phyloP scores from a whole-genome alignment of 2,888 invertebrate species.

The Melangyna quadrimaculata region DNA sequence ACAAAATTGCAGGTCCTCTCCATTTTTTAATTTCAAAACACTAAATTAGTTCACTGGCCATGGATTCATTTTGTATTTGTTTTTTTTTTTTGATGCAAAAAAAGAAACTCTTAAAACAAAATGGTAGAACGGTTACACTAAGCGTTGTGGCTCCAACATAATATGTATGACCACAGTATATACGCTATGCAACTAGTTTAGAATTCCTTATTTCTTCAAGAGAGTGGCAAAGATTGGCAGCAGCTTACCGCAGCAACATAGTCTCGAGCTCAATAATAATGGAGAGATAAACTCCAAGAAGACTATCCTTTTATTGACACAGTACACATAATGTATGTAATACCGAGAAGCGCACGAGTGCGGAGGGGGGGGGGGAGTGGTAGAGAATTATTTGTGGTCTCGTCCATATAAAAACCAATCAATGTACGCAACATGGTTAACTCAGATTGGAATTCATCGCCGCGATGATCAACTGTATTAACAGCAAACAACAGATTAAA shows the following conservation, averaged over 20 bases:
- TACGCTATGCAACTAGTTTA: constrained; percentile 34
- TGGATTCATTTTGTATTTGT: no score
- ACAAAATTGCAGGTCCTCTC: no score
- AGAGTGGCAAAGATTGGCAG: constrained; percentile 27
- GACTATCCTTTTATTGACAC: constrained; percentile 70
- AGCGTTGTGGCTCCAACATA: background rate
- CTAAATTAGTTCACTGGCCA: no score
- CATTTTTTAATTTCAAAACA: no score
- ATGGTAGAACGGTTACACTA: background rate
- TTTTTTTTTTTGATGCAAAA: no score
- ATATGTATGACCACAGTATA: background rate
- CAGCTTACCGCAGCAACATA: constrained; percentile 38
- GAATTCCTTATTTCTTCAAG: constrained; percentile 28
- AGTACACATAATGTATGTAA: constrained; percentile 27
- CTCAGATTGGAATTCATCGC: constrained; percentile 69
- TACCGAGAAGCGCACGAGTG: background rate
- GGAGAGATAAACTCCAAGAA: constrained; percentile 68
- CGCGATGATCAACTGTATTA: constrained; percentile 70
- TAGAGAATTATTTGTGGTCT: constrained; percentile 24
- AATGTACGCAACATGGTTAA: constrained; percentile 71
- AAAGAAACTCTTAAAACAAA: background rate
- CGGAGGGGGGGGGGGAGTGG: background rate
- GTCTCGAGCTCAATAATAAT: constrained; percentile 52
- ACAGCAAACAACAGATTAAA: constrained; percentile 61
- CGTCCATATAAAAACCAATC: constrained; percentile 68